Evolutionary conservation across 2,888 invertebrate genomes (phyloP).

Genomic region (Sisyra nigra): DNA sequence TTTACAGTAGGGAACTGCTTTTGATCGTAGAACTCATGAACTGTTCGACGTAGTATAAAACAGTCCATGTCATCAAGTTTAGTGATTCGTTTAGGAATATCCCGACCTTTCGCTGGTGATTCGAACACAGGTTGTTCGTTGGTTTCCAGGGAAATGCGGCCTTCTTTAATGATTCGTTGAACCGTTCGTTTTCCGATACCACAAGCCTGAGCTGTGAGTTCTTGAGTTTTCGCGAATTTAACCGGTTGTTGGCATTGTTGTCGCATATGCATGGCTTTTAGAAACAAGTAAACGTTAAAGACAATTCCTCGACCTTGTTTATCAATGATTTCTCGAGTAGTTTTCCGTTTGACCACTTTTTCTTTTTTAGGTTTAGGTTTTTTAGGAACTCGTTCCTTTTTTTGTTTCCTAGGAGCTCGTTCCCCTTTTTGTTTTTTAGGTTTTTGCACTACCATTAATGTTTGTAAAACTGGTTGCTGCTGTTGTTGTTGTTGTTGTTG

Average conservation of each 20-base stretch:
- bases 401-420: slow-evolving; percentile 2
- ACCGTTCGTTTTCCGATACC: slow-evolving; percentile 7
- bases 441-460: not conserved
- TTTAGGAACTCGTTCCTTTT: slow-evolving; percentile 5
- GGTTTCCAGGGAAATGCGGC: slow-evolving; percentile 6
- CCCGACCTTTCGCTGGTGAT: slow-evolving; percentile 4
- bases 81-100: slow-evolving; percentile 1
- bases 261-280: slow-evolving; percentile 5
- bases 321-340: slow-evolving; percentile 6
- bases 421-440: slow-evolving; percentile 3
- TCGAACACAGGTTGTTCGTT: slow-evolving; percentile 4
- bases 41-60: slow-evolving; percentile 6
- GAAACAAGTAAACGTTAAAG: slow-evolving; percentile 4
- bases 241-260: slow-evolving; percentile 4
- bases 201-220: slow-evolving; percentile 7
- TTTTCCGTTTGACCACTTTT: slow-evolving; percentile 6
- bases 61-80: slow-evolving; percentile 6
- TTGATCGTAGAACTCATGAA: slow-evolving; percentile 7
- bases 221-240: slow-evolving; percentile 8
- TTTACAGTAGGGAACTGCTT: slow-evolving; percentile 7
- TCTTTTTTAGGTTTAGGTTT: slow-evolving; percentile 7
- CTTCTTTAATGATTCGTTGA: slow-evolving; percentile 7
- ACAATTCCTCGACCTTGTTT: slow-evolving; percentile 8
- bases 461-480: slow-evolving; percentile 2
- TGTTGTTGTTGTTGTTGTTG: not conserved